phyloP scores from a whole-genome alignment of 1,140 invertebrate genomes.

The Megathymus violae region DNA sequence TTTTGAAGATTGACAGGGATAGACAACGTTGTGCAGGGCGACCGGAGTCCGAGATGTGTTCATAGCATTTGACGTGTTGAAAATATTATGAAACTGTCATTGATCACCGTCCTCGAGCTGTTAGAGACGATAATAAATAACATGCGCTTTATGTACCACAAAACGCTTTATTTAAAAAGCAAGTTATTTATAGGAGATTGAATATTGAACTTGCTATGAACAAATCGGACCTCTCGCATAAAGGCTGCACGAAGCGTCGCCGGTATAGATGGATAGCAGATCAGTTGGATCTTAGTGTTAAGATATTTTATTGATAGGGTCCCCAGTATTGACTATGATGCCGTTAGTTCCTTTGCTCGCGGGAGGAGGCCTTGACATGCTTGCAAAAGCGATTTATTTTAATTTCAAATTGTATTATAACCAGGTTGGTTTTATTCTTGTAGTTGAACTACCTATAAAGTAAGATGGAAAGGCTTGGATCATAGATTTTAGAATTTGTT shows the following conservation, averaged over 20 bases:
- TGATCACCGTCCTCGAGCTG: slow-evolving; percentile 12
- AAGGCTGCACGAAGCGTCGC: slow-evolving; percentile 6
- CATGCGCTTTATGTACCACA: slow-evolving; percentile 9
- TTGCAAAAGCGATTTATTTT: slow-evolving; percentile 22
- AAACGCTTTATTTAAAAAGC: slow-evolving; percentile 21
- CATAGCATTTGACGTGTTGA: not conserved
- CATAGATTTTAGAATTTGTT: too few relatives aligned
- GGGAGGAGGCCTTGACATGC: slow-evolving; percentile 13
- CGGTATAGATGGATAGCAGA: slow-evolving; percentile 7
- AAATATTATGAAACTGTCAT: not conserved
- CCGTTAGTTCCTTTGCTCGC: slow-evolving; percentile 49
- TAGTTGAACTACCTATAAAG: slow-evolving; percentile 16
- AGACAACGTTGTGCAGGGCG: slow-evolving; percentile 15
- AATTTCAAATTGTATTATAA: not conserved
- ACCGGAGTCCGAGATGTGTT: slow-evolving; percentile 8
- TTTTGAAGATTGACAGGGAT: slow-evolving; percentile 41
- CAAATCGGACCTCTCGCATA: slow-evolving; percentile 12
- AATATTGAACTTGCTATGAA: slow-evolving; percentile 1
- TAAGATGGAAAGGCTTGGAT: not conserved
- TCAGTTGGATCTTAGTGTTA: slow-evolving; percentile 32
- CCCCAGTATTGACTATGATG: slow-evolving; percentile 51
- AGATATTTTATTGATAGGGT: slow-evolving; percentile 46
- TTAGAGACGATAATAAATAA: not conserved
- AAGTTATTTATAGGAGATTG: slow-evolving; percentile 6
- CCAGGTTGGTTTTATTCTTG: slow-evolving; percentile 13